Evolutionary conservation across 2,113 vertebrate genomes (phyloP).

Genomic region (Gasterosteus nipponicus): DNA sequence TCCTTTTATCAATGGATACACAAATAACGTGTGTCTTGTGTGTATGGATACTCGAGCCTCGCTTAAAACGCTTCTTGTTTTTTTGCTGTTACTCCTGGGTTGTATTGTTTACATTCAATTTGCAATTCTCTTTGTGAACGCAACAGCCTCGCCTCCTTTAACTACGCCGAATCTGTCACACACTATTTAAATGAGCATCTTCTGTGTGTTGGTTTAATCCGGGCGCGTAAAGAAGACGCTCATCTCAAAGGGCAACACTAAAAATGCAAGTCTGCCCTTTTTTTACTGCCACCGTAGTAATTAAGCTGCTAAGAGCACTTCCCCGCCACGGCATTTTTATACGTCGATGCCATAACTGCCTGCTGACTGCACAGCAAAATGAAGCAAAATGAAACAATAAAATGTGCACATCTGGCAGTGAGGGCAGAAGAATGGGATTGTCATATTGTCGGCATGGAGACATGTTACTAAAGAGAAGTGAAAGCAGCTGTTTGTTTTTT

Average conservation of each 20-base stretch:
- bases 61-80: conserved; percentile 6
- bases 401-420: conserved; percentile 43
- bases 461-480: conserved; percentile 14
- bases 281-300: conserved; percentile 38
- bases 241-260: conserved; percentile 36
- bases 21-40: neutral
- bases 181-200: conserved; percentile 14
- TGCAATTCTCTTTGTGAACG: conserved; percentile 15
- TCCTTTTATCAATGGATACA: neutral
- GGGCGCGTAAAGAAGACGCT: conserved; percentile 36
- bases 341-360: conserved; percentile 52
- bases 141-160: conserved; percentile 6
- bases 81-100: neutral
- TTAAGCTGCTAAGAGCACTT: conserved; percentile 44
- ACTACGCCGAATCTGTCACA: conserved; percentile 4
- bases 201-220: conserved; percentile 42
- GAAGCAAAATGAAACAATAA: conserved; percentile 56
- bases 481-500: conserved; percentile 28
- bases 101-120: conserved; percentile 7
- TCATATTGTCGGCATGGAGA: conserved; percentile 28
- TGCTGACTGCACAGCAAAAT: conserved; percentile 51
- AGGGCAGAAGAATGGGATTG: conserved; percentile 36
- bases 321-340: conserved; percentile 47
- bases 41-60: neutral
- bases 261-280: conserved; percentile 49